Conservation (phyloP, 2,797 vertebrate species). For the Gymnoscopelus microlampas region DNA sequence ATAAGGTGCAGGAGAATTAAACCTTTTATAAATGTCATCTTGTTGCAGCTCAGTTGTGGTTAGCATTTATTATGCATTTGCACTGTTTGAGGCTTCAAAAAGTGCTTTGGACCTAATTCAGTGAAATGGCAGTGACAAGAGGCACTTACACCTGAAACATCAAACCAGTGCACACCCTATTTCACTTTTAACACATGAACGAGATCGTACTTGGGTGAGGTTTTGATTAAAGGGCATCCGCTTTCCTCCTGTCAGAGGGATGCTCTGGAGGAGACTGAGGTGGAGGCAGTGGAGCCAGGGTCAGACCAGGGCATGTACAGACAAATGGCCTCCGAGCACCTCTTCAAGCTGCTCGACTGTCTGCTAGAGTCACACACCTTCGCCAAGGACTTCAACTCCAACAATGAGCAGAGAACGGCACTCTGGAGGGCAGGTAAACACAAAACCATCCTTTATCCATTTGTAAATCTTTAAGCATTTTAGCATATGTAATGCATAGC, state of each 20-base stretch:
- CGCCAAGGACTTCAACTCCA: slow-evolving; percentile 97
- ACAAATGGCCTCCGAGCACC: slow-evolving; percentile 91
- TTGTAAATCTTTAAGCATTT: neutral
- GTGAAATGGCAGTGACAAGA: no score
- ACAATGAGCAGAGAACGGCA: slow-evolving; percentile 95
- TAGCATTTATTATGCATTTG: no score
- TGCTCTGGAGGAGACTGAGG: slow-evolving; percentile 83
- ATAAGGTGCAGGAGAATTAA: no score
- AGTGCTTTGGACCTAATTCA: no score
- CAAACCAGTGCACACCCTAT: no score
- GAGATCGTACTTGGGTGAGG: no score
- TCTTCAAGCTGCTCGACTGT: slow-evolving; percentile 96
- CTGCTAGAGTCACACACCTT: slow-evolving; percentile 96
- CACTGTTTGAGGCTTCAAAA: no score
- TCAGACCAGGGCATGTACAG: slow-evolving; percentile 93
- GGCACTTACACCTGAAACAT: no score
- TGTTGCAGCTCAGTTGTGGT: no score
- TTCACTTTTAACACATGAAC: no score
- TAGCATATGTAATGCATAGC: no score
- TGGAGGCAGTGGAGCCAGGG: slow-evolving; percentile 70
- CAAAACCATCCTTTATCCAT: neutral
- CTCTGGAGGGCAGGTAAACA: slow-evolving; percentile 93
- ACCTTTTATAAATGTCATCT: no score
- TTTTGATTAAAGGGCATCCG: neutral
- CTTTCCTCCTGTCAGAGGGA: slow-evolving; percentile 81